A percentile compares a stretch with the other conserved stretches of the same genome.
phyloP scores from a whole-genome alignment of 2,113 vertebrate genomes.

The Ardeotis arabs region DNA sequence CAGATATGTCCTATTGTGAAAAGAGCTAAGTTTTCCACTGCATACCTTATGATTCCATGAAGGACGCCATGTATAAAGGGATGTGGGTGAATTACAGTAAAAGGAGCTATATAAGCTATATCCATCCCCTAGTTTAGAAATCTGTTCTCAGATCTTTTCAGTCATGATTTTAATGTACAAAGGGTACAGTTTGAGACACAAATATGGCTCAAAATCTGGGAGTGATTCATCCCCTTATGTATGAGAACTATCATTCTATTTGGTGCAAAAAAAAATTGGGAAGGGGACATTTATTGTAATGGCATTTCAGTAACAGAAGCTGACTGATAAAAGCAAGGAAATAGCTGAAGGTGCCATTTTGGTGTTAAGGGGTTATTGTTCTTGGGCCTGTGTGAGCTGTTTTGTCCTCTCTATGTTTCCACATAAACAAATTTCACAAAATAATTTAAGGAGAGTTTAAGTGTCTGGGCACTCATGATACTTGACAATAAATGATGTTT shows the following conservation, averaged over 20 bases:
- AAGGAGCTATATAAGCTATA: neutral
- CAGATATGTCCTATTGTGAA: conserved; percentile 38
- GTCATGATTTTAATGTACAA: neutral
- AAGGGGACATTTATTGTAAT: neutral
- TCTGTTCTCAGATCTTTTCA: neutral
- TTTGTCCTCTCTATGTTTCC: neutral
- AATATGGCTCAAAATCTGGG: neutral
- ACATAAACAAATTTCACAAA: neutral
- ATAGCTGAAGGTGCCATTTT: neutral
- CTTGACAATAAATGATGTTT: neutral
- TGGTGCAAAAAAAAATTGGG: neutral
- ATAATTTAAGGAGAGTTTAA: neutral
- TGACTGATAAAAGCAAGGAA: neutral
- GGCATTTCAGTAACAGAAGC: neutral
- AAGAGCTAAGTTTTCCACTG: conserved; percentile 18
- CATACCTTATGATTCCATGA: neutral
- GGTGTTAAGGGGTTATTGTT: fast-evolving
- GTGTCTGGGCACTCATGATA: neutral
- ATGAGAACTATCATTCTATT: neutral
- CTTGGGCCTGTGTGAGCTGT: neutral
- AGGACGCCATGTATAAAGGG: neutral
- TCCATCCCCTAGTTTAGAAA: neutral
- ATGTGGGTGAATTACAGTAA: neutral
- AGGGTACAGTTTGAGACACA: neutral
- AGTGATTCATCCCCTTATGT: neutral